Base-by-base conservation (phyloP, 2,888 invertebrate species). In the Resseliella maxima region DNA sequence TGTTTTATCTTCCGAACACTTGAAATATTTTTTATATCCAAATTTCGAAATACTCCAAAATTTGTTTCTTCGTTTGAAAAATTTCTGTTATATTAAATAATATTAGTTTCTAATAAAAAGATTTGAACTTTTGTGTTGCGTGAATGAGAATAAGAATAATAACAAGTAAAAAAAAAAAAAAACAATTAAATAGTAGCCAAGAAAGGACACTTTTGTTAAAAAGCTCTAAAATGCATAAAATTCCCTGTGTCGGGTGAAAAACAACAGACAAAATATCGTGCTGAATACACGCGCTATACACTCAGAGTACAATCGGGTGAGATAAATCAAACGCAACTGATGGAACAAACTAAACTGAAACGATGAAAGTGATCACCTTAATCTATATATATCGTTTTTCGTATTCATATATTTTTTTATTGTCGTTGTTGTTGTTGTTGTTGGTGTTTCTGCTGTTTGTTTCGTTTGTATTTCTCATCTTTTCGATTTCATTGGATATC, bases 271-370 rank as follows among this genome's bases (percentile, higher is more conserved):
- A 64, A 12, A 12, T 27, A 12, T 64, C 31, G 3, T 38, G 38
- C n/a, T n/a, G n/a, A n/a, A n/a, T 38, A 83, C 38, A 38, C 24
- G 38, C 38, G 21, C 83, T 31, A n/a, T n/a, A 27, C 64, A 64
- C 27, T 24, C 10, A 0, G 38, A n/a, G 21, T 38, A 24, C 83
- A n/a, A 36, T 36, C 36, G 72, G 18, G 36, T 72, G 21, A 38
- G 83, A 83, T 83, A 83, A 83, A 83, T 83, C 83, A 83, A 83
- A 38, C 83, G 38, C 83, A 83, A 38, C 83, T 38, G 83, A 83
- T 83, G 83, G 83, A 83, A 24, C 83, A 83, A 83, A 83, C 83
- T 83, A 38, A 21, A 83, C 83, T 83, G 83, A 83, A 83, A 83
- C 83, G 38, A 83, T 83, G 83, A 83, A 83, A 38, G 83, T 36